Base-by-base conservation (phyloP, 2,113 vertebrate species). In the Pagrus major region DNA sequence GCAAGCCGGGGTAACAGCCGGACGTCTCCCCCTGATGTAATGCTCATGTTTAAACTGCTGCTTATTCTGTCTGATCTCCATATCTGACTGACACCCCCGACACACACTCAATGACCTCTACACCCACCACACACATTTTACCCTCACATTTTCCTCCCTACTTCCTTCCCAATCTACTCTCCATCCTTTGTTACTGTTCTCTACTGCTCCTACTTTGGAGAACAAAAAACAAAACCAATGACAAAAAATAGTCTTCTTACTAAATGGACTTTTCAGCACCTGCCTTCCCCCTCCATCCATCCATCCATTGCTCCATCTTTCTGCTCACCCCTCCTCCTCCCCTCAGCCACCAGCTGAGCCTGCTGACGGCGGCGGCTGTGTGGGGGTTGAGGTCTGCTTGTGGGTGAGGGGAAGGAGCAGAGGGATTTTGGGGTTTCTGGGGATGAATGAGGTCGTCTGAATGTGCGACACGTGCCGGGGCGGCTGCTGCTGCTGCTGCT, bases 31-130 rank as follows among this genome's bases (percentile, higher is more conserved):
- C 91, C 86, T 61, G 68, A 90, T 87, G 86, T 84, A 87, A 88
- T 76, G 84, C 85, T 84, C 83, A 71, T 89, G 77, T 92, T 92
- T 91, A 90, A 92, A 89, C 84, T 71, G 89, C 89, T 86, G 90
- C 91, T 89, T 80, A 89, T 89, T 89, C 85, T 83, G 87, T 90
- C 93, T 93, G 91, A 96, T 97, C 95, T 96, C 94, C 95, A 97
- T 96, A 94, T 91, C 94, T 95, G 95, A 95, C 86, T 93, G 94
- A 89, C 79, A 66, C 83, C 82, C 76, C 63, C 63, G 14, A 65
- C 78, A 70, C 44, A 59, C 46, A 68, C 58, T 27, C 49, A 27
- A 7, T 29, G n/a, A 75, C 78, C 83, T 71, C 63, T 6, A 75
- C 63, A 52, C 49, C 46, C 44, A 23, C 35, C 54, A 73, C 46